phyloP scores from a whole-genome alignment of 2,113 vertebrate genomes.

The Seriola quinqueradiata region DNA sequence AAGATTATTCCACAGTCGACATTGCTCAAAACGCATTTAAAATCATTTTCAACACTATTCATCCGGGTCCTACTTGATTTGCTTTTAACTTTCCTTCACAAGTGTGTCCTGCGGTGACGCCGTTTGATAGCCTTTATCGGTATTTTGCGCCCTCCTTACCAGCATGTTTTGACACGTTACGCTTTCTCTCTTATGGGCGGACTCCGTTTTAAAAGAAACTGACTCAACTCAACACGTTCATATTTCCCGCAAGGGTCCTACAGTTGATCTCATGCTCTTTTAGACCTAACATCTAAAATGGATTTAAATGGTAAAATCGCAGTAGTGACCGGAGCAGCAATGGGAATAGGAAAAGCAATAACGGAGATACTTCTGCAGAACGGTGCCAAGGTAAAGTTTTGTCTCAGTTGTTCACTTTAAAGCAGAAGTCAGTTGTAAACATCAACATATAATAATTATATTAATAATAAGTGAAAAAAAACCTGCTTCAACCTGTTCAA shows the following conservation, averaged over 20 bases:
- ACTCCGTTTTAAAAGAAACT: not conserved
- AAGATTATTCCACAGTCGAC: too few species aligned
- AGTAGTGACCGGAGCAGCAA: constrained; percentile 76
- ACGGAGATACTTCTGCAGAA: constrained; percentile 70
- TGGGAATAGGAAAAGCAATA: constrained; percentile 77
- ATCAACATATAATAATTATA: too few species aligned
- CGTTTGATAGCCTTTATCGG: too few species aligned
- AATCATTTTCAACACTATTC: too few species aligned
- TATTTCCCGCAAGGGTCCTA: not conserved
- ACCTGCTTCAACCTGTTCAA: too few species aligned
- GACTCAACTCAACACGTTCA: accelerated
- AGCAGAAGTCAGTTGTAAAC: too few species aligned
- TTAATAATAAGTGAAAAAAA: too few species aligned
- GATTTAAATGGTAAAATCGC: constrained; percentile 57
- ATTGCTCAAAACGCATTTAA: too few species aligned
- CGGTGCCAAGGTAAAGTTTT: constrained; percentile 74
- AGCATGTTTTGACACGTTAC: not conserved
- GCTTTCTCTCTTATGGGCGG: not conserved
- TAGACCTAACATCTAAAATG: constrained; percentile 42
- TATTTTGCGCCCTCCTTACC: not conserved
- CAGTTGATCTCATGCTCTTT: not conserved
- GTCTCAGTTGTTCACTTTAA: not conserved
- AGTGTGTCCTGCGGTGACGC: too few species aligned
- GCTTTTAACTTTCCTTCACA: too few species aligned
- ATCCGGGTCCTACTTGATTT: too few species aligned